Conservation (phyloP, 2,888 invertebrate species). For the Andrena trimmerana region DNA sequence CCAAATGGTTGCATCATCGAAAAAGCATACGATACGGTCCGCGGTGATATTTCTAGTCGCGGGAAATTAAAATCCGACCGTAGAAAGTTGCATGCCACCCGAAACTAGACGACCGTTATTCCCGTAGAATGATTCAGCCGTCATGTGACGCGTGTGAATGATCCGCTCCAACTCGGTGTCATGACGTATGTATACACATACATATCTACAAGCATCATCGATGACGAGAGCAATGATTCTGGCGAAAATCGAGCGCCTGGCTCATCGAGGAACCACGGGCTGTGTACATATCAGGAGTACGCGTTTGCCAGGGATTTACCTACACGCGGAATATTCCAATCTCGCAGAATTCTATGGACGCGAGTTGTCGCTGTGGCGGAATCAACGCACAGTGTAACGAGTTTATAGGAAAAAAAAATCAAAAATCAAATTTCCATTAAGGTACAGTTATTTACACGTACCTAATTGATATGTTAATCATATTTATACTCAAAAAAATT, state of each 20-base stretch:
- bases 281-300: slow-evolving; percentile 51
- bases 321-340: slow-evolving; percentile 1
- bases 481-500: too few species aligned
- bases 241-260: slow-evolving; percentile 32
- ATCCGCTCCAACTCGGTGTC: slow-evolving; percentile 29
- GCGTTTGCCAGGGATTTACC: slow-evolving; percentile 33
- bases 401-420: not conserved
- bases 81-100: not conserved
- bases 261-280: slow-evolving; percentile 32
- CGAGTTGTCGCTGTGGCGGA: too few species aligned
- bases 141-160: not conserved
- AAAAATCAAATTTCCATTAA: too few species aligned
- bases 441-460: too few species aligned
- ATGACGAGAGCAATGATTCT: slow-evolving; percentile 60
- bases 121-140: slow-evolving; percentile 45
- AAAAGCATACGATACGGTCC: slow-evolving; percentile 22
- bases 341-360: not conserved
- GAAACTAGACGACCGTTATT: slow-evolving; percentile 41
- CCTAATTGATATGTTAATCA: too few species aligned
- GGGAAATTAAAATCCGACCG: slow-evolving; percentile 21
- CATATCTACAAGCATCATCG: slow-evolving; percentile 21
- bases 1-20: slow-evolving; percentile 18
- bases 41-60: not conserved
- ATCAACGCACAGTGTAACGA: not conserved
- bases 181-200: slow-evolving; percentile 1